phyloP scores from a whole-genome alignment of 2,888 invertebrate genomes.

The Hirtodrosophila duncani region DNA sequence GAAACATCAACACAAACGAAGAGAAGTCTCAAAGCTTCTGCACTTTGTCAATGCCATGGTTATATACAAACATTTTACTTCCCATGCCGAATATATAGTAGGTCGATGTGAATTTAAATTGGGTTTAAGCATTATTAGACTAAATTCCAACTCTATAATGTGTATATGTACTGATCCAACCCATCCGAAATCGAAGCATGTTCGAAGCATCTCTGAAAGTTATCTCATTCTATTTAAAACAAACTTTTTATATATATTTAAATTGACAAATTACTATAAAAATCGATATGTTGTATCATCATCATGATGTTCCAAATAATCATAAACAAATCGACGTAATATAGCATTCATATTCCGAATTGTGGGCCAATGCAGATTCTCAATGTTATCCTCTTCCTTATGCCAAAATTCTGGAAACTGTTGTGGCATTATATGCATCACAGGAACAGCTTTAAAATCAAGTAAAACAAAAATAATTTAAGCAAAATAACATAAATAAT shows the following conservation, averaged over 20 bases:
- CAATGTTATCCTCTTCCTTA: constrained; percentile 84
- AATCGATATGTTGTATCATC: not conserved
- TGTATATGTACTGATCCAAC: no score
- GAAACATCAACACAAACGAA: no score
- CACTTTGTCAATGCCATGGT: no score
- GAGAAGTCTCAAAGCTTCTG: no score
- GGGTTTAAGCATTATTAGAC: no score
- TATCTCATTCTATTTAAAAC: not conserved
- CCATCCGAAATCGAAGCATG: no score
- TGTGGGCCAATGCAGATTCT: constrained; percentile 41
- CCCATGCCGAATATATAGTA: no score
- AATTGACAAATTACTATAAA: not conserved
- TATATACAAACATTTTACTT: no score
- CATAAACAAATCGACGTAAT: constrained; percentile 23
- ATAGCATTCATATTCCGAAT: constrained; percentile 40
- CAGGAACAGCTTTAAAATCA: constrained; percentile 76
- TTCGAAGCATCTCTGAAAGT: no score
- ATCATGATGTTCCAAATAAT: constrained; percentile 17
- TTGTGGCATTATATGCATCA: constrained; percentile 92
- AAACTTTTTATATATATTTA: not conserved
- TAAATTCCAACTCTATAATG: no score
- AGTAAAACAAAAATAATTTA: constrained; percentile 11
- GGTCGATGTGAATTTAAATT: no score
- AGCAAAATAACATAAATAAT: not conserved
- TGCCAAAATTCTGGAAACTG: constrained; percentile 97